A percentile compares a stretch with the other conserved stretches of the same genome.
Evolutionary conservation across 2,113 vertebrate genomes (phyloP).

Genomic region (Xerus inauris): DNA sequence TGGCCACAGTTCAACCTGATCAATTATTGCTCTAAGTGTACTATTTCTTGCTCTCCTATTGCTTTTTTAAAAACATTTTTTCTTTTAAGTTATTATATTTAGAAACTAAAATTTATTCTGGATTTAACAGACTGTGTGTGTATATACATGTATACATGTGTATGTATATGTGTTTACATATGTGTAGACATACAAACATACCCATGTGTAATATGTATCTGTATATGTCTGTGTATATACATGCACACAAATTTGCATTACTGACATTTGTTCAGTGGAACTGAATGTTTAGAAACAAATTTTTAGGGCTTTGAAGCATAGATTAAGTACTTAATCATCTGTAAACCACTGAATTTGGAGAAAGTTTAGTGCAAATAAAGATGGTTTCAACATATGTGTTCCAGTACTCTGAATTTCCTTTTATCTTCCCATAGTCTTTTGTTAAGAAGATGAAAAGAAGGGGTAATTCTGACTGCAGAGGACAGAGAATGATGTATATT

Average conservation of each 20-base stretch:
- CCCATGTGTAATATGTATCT: neutral
- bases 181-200: neutral
- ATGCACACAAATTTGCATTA: constrained; percentile 11
- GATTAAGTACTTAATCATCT: neutral
- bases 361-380: constrained; percentile 23
- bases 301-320: neutral
- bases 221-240: too few species aligned
- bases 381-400: neutral
- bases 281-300: constrained; percentile 37
- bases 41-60: constrained; percentile 57
- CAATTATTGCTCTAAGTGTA: constrained; percentile 63
- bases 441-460: neutral
- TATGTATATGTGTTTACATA: too few species aligned
- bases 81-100: constrained; percentile 8
- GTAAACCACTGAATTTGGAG: neutral
- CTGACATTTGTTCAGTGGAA: neutral
- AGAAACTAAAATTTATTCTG: constrained; percentile 12
- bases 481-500: neutral
- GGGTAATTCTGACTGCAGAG: neutral
- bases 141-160: neutral
- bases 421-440: neutral
- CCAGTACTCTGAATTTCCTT: neutral
- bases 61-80: constrained; percentile 6
- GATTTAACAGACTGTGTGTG: neutral
- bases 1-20: constrained; percentile 64